These are phyloP conservation scores for Steinernema feltiae DNA, from an alignment of 1,140 invertebrate species.

Conservation along the genomic window DNA sequence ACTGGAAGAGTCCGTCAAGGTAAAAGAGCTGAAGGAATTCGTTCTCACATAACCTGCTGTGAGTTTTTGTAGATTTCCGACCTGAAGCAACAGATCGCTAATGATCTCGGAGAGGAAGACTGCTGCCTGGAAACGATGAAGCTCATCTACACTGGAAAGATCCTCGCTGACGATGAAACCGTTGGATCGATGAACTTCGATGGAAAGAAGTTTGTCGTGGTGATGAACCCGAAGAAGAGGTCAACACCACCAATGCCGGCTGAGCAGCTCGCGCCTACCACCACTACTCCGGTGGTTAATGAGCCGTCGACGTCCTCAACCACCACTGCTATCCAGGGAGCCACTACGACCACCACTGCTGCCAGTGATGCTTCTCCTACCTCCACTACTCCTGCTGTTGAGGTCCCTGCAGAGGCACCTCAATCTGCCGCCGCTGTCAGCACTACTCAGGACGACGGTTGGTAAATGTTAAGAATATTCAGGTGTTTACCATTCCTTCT, in stretches of 20 bases:
- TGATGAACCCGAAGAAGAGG: conserved; percentile 46
- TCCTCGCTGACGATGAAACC: conserved; percentile 40
- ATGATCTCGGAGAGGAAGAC: conserved; percentile 33
- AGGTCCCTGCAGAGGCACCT: no score
- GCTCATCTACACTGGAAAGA: conserved; percentile 56
- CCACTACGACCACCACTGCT: no score
- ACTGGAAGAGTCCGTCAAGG: conserved; percentile 22
- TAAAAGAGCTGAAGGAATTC: conserved; percentile 17
- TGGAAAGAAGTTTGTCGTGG: conserved; percentile 49
- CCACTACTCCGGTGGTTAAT: background rate
- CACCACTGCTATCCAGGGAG: background rate
- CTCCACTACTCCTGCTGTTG: background rate
- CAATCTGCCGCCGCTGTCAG: no score
- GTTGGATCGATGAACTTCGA: conserved; percentile 40
- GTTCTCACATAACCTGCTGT: conserved; percentile 17
- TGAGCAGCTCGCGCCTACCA: background rate
- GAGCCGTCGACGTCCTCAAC: conserved; percentile 21
- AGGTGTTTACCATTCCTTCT: conserved; percentile 21
- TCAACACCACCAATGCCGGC: background rate
- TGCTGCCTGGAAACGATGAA: conserved; percentile 47
- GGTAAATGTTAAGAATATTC: no score
- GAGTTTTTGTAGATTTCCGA: conserved; percentile 44
- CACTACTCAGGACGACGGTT: no score
- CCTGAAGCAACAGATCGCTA: conserved; percentile 45
- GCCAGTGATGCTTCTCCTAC: conserved; percentile 14